A percentile compares a stretch with the other conserved stretches of the same genome.
Evolutionary conservation across 2,797 vertebrate genomes (phyloP).

Genomic region (Phataginus tetradactyla): DNA sequence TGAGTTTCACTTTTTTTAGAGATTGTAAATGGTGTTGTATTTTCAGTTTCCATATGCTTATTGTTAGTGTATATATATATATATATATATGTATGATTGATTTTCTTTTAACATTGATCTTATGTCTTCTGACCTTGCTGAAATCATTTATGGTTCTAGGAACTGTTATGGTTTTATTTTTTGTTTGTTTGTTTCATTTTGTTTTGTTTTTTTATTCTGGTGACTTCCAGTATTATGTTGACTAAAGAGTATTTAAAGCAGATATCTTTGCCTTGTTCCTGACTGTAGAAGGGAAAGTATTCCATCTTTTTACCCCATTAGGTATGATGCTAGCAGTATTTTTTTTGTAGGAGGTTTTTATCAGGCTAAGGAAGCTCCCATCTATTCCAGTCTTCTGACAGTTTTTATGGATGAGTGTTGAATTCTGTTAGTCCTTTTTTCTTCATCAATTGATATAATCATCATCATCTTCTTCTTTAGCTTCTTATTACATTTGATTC

Average conservation of each 20-base stretch:
- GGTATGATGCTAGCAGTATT: neutral
- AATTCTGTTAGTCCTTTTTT: neutral
- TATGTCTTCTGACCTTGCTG: neutral
- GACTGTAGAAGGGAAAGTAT: neutral
- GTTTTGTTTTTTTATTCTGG: neutral
- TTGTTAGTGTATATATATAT: neutral
- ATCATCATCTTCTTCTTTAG: neutral
- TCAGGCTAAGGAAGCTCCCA: neutral
- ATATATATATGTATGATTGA: neutral
- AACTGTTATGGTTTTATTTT: neutral
- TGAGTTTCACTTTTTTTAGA: neutral
- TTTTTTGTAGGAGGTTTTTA: neutral
- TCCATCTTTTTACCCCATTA: neutral
- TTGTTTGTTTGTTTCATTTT: neutral
- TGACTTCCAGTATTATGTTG: neutral
- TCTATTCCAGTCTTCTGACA: neutral
- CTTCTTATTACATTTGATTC: neutral
- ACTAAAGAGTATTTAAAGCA: neutral
- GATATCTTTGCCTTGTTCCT: neutral
- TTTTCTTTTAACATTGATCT: neutral
- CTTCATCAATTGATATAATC: neutral
- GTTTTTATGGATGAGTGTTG: neutral
- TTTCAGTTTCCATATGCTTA: neutral
- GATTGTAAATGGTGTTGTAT: neutral
- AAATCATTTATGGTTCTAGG: neutral